phyloP scores from a whole-genome alignment of 2,797 vertebrate species.

The Leptoclinus maculatus region DNA sequence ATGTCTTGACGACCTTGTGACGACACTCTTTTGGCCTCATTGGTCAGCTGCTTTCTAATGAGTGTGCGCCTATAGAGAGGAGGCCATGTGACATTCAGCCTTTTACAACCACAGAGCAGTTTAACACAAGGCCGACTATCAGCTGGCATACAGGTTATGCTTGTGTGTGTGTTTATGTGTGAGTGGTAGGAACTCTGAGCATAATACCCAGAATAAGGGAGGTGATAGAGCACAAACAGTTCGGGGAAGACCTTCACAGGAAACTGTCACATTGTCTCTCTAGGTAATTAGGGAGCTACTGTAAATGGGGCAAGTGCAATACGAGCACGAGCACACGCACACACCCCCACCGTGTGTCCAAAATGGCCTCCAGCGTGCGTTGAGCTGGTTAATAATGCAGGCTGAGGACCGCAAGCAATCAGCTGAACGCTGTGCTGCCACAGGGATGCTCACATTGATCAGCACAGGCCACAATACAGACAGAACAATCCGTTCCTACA shows the following conservation, averaged over 20 bases:
- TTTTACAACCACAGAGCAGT: constrained; percentile 21
- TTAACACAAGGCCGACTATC: constrained; percentile 45
- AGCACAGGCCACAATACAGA: constrained; percentile 9
- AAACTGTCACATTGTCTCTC: not conserved
- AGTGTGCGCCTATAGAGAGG: constrained; percentile 23
- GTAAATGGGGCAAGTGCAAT: constrained; percentile 45
- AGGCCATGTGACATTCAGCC: constrained; percentile 53
- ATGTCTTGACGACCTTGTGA: constrained; percentile 43
- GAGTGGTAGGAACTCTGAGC: not conserved
- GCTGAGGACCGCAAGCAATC: constrained; percentile 34
- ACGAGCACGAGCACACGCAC: constrained; percentile 24
- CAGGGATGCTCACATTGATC: constrained; percentile 33
- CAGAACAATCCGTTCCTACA: constrained; percentile 35
- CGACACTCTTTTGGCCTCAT: not conserved
- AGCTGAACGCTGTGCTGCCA: constrained; percentile 41
- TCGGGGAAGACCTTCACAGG: constrained; percentile 13
- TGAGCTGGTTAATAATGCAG: constrained; percentile 67
- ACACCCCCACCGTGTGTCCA: constrained; percentile 18
- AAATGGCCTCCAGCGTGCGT: constrained; percentile 38
- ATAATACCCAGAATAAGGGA: not conserved
- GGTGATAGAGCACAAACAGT: not conserved
- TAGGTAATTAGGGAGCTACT: constrained; percentile 30
- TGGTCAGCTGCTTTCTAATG: constrained; percentile 60
- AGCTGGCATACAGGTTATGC: constrained; percentile 36
- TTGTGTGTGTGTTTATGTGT: not conserved